Conservation (phyloP, 2,888 invertebrate genomes). For the Oasisia sp. region DNA sequence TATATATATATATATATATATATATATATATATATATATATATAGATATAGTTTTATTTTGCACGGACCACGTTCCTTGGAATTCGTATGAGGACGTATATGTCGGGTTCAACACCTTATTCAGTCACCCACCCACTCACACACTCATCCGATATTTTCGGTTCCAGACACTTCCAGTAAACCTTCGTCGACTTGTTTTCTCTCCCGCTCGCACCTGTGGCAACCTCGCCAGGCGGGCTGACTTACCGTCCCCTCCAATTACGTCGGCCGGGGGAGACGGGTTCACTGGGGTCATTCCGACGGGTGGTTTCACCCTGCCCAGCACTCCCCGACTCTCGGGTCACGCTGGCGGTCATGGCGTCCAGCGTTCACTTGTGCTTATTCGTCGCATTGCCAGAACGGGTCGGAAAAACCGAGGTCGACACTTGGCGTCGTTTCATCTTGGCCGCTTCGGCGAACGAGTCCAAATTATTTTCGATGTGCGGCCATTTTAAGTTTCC, state of each 20-base stretch:
- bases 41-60: too few relatives aligned
- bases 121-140: background rate
- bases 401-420: background rate
- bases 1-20: too few relatives aligned
- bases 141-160: background rate
- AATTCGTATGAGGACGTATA: background rate
- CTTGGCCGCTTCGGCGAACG: too few relatives aligned
- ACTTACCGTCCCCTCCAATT: background rate
- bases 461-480: too few relatives aligned
- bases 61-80: background rate
- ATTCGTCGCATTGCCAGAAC: background rate
- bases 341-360: background rate
- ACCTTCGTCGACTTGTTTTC: background rate
- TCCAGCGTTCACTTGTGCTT: background rate
- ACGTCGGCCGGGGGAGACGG: background rate
- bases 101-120: background rate
- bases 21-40: too few relatives aligned
- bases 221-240: background rate
- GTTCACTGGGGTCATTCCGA: background rate
- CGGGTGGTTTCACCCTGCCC: background rate
- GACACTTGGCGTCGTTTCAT: background rate
- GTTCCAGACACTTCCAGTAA: background rate
- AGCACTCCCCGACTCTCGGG: background rate
- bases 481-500: too few relatives aligned
- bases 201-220: background rate